These are phyloP conservation scores for Drosophila bocki DNA, from an alignment of 1,140 invertebrate species.

Conservation along the genomic window DNA sequence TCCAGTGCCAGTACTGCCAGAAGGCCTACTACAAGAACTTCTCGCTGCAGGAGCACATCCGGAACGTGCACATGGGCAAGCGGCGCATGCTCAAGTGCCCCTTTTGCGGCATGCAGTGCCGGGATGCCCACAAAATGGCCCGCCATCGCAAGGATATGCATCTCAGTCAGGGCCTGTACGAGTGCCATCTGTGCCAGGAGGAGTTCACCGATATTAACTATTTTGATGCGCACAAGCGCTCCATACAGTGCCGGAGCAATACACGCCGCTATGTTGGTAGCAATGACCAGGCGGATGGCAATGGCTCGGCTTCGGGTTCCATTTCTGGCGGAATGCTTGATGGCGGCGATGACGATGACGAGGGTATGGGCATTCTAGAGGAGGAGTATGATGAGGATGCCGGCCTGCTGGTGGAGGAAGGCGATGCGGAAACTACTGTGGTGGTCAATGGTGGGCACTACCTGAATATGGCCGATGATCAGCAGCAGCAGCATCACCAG, in stretches of 20 bases:
- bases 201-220: constrained; percentile 82
- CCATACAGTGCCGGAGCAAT: constrained; percentile 80
- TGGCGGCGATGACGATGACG: constrained; percentile 59
- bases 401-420: constrained; percentile 57
- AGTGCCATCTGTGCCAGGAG: constrained; percentile 73
- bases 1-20: constrained; percentile 70
- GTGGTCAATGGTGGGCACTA: constrained; percentile 17
- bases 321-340: constrained; percentile 19
- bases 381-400: constrained; percentile 72
- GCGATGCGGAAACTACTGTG: constrained; percentile 19
- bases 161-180: constrained; percentile 70
- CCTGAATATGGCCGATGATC: neutral
- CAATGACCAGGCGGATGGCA: constrained; percentile 7
- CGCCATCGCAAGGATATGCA: constrained; percentile 79
- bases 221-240: constrained; percentile 80
- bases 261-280: constrained; percentile 47
- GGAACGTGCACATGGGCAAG: constrained; percentile 81
- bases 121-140: constrained; percentile 82
- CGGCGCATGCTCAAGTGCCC: constrained; percentile 77
- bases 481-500: neutral
- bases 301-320: neutral
- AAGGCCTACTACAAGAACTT: constrained; percentile 83
- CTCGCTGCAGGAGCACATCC: constrained; percentile 78
- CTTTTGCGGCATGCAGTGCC: constrained; percentile 81
- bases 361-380: constrained; percentile 31